Evolutionary conservation across 2,797 vertebrate species (phyloP).

Genomic region (Sebastes oblongus): DNA sequence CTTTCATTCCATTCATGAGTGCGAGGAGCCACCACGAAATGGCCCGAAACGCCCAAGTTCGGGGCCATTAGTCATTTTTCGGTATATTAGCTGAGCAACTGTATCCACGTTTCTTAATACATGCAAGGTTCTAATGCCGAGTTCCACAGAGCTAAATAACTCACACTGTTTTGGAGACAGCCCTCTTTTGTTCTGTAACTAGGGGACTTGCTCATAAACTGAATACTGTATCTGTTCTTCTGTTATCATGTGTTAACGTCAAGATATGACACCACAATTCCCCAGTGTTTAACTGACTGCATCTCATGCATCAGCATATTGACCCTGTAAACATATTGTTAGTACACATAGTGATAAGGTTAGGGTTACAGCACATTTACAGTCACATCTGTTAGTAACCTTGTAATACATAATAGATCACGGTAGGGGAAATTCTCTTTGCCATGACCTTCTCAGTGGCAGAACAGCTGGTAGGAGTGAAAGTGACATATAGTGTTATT

Average conservation of each 20-base stretch:
- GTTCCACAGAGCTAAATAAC: not conserved
- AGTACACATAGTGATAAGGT: not conserved
- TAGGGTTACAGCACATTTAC: not conserved
- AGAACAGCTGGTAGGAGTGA: not conserved
- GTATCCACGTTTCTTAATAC: not conserved
- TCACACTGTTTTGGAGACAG: not conserved
- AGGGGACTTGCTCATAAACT: not conserved
- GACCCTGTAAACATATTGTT: not conserved
- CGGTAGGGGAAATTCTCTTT: not conserved
- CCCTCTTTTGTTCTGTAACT: not conserved
- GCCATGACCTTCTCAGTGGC: not conserved
- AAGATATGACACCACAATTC: not conserved
- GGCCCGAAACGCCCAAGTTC: not conserved
- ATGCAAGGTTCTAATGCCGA: not conserved
- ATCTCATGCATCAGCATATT: not conserved
- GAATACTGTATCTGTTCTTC: too few species aligned
- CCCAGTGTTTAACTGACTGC: not conserved
- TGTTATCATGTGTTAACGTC: not conserved
- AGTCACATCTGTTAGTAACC: not conserved
- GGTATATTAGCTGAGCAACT: too few species aligned
- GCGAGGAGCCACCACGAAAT: not conserved
- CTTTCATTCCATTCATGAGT: not conserved
- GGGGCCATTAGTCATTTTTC: too few species aligned
- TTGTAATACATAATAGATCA: not conserved
- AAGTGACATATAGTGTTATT: not conserved